Evolutionary conservation across 2,888 invertebrate genomes (phyloP).

Genomic region (Isotomurus palustris): DNA sequence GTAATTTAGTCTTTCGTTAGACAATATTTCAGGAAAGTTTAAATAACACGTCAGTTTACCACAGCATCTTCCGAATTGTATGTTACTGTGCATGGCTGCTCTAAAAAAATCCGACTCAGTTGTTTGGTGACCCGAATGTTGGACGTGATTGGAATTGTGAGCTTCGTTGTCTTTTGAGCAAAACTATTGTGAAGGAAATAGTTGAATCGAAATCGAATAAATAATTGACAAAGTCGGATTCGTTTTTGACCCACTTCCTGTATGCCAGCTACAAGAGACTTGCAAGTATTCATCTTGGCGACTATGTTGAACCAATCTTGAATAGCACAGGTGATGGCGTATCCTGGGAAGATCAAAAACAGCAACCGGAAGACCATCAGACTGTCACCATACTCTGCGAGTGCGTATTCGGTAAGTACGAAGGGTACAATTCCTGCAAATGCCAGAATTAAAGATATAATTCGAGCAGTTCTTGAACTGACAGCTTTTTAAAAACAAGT

Average conservation of each 20-base stretch:
- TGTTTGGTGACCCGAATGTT: neutral
- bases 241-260: neutral
- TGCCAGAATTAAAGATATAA: neutral
- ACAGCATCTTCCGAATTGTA: constrained; percentile 25
- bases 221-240: too few relatives aligned
- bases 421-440: constrained; percentile 2
- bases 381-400: neutral
- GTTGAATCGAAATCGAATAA: too few relatives aligned
- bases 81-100: neutral
- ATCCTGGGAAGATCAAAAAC: constrained; percentile 20
- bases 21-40: too few relatives aligned
- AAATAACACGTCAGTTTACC: constrained; percentile 17
- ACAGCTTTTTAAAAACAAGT: neutral
- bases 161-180: too few relatives aligned
- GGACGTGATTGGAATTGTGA: too few relatives aligned
- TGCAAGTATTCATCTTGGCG: neutral
- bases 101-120: neutral
- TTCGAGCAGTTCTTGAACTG: neutral
- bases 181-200: too few relatives aligned
- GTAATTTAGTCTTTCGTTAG: neutral
- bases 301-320: constrained; percentile 17
- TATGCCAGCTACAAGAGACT: neutral
- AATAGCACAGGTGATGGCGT: constrained; percentile 17
- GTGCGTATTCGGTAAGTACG: neutral
- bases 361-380: neutral